Base-by-base conservation (phyloP, 2,888 invertebrate genomes). In the Seira sanloemensis region DNA sequence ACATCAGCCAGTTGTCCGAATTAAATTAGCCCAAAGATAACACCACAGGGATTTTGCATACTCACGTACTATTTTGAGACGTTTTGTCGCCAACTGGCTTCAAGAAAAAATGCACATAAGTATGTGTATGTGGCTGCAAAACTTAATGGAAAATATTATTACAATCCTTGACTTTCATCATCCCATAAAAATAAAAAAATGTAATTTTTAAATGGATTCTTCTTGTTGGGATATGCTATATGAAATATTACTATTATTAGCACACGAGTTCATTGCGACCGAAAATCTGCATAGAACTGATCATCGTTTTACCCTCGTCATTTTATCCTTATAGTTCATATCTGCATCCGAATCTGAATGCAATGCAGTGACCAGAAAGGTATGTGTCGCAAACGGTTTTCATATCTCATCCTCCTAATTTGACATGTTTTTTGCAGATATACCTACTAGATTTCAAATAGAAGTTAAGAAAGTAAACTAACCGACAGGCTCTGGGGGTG, bases 401-500 rank as follows among this genome's bases (percentile, higher is more conserved):
- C 37, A 37, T 37, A 12, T 37, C 12, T 37, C 37, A 37, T 37
- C 37, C n/a, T 37, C 37, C 5, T 37, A 12, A 4, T 37, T 37
- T 37, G 5, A 37, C 37, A n/a, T n/a, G 5, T 37, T 37, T 37
- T 37, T 37, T 7, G 12, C 37, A 37, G n/a, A n/a, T n/a, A n/a
- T n/a, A n/a, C n/a, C 37, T 37, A 37, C 4, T 37, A 37, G 12
- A 37, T 7, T 37, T 37, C 37, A 37, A 7, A 37, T 37, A 37
- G 4, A 37, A 37, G 4, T 4, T 37, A 37, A 37, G 37, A 37
- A 37, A 37, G 4, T 24, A 76, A 24, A 58, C 67, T 79, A 62
- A 88, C 88, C 83, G 9, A 82, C 81, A 9, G 87, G 86, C 66
- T 85, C 86, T 85, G 89, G 89, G 46, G 89, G 89, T 24, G 88